phyloP scores from a whole-genome alignment of 2,888 invertebrate species.

The Heliconius sara region DNA sequence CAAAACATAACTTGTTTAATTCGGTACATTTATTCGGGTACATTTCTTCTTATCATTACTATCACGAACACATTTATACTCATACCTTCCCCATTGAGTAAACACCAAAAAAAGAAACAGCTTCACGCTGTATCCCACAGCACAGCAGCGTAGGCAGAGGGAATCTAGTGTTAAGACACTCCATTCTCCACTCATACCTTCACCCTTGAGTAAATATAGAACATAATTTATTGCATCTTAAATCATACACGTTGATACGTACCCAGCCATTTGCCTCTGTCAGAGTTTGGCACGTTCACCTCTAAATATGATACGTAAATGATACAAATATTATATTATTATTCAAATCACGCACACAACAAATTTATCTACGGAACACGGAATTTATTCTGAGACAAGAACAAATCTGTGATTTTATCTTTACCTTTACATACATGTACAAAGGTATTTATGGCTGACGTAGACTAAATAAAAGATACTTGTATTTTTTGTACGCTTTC shows the following conservation, averaged over 20 bases:
- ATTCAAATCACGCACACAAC: conserved; percentile 46
- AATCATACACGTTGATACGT: neutral
- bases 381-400: conserved; percentile 45
- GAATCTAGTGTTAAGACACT: too few species aligned
- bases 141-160: too few species aligned
- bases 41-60: neutral
- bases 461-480: conserved; percentile 8
- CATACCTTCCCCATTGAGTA: neutral
- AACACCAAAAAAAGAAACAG: too few species aligned
- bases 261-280: conserved; percentile 14
- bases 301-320: conserved; percentile 39
- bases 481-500: neutral
- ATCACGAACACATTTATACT: neutral
- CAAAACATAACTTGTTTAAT: too few species aligned
- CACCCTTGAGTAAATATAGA: neutral
- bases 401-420: conserved; percentile 49
- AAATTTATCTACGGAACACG: conserved; percentile 48
- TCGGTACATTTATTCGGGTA: neutral
- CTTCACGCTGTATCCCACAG: too few species aligned
- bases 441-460: conserved; percentile 9
- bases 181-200: neutral
- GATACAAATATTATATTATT: conserved; percentile 37
- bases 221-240: conserved; percentile 2
- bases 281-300: conserved; percentile 28
- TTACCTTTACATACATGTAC: conserved; percentile 27